These are phyloP conservation scores for Macropus fuliginosus DNA, from an alignment of 2,797 vertebrate species.

Conservation along the genomic window DNA sequence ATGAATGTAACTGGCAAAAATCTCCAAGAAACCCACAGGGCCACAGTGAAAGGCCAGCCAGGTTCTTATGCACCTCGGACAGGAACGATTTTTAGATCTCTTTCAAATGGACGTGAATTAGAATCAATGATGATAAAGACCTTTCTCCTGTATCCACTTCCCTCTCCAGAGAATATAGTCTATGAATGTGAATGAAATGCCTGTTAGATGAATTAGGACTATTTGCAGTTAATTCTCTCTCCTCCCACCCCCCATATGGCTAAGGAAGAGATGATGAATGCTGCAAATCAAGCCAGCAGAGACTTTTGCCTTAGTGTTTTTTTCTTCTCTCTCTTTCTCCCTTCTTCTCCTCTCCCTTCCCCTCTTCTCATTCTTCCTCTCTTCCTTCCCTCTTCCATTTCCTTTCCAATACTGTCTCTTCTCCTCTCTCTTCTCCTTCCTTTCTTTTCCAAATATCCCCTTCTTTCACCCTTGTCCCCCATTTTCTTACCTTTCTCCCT, in stretches of 20 bases:
- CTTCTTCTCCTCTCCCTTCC: conserved; percentile 11
- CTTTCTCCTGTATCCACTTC: conserved; percentile 73
- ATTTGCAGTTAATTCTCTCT: conserved; percentile 45
- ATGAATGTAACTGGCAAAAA: conserved; percentile 54
- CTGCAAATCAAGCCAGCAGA: conserved; percentile 28
- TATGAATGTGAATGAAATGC: conserved; percentile 70
- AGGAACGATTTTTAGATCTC: conserved; percentile 69
- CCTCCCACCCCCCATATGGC: background rate
- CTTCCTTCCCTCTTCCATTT: background rate
- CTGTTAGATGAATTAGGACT: conserved; percentile 71
- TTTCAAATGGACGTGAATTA: conserved; percentile 77
- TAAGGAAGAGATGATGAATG: background rate
- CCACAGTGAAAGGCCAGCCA: conserved; percentile 34
- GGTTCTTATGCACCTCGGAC: conserved; percentile 30
- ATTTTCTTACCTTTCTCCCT: background rate
- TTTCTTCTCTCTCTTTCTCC: conserved; percentile 1
- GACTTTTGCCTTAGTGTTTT: conserved; percentile 21
- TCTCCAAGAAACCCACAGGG: conserved; percentile 52
- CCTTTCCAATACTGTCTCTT: background rate
- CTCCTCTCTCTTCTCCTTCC: background rate
- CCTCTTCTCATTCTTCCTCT: background rate
- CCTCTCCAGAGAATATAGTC: conserved; percentile 70
- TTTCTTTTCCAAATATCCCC: background rate
- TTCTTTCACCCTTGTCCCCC: background rate
- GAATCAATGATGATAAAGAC: conserved; percentile 73